Base-by-base conservation (phyloP, 1,140 invertebrate genomes). In the Drosophila bipectinata region DNA sequence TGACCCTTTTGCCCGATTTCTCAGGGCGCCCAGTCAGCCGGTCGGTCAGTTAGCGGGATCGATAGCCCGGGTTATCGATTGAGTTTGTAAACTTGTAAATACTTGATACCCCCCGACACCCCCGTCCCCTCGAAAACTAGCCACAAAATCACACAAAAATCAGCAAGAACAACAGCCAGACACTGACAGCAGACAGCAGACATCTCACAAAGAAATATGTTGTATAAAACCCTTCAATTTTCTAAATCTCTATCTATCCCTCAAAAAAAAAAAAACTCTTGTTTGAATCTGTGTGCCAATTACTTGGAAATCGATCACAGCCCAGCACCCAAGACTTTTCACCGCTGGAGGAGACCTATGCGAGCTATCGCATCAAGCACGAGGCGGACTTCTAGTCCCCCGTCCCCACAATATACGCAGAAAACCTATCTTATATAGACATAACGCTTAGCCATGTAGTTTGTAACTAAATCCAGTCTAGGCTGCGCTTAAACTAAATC, bases 281-380 rank as follows among this genome's bases (percentile, higher is more conserved):
- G 52, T 47, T n/a, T 63, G 64, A 77, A 84, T 82, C 71, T 88
- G 82, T 88, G 82, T 87, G 82, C 82, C 83, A 87, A 87, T 79
- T 64, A 67, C 69, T 78, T 87, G 55, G 64, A 69, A 51, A 68
- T 57, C 41, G 57, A 72, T 72, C 62, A 82, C 77, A 80, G 79
- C 68, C 82, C 80, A 83, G 82, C 79, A 79, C 72, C 57, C 88
- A 90, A 84, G 76, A 83, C 60, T 91, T 91, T 79, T 77, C 90
- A 64, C 90, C 90, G 61, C 72, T 91, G 90, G 90, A 91, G 83
- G 82, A 91, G 75, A 91, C 90, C 49, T 91, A 91, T 85, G 90
- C 82, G 69, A 90, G 83, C 71, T 91, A 91, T 79, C 90, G 90
- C 77, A 91, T 91, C 76, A 91, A 91, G 60, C 83, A 91, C 62